These are phyloP conservation scores for Pristionchus fissidentatus DNA, from an alignment of 2,888 invertebrate genomes.

Conservation along the genomic window DNA sequence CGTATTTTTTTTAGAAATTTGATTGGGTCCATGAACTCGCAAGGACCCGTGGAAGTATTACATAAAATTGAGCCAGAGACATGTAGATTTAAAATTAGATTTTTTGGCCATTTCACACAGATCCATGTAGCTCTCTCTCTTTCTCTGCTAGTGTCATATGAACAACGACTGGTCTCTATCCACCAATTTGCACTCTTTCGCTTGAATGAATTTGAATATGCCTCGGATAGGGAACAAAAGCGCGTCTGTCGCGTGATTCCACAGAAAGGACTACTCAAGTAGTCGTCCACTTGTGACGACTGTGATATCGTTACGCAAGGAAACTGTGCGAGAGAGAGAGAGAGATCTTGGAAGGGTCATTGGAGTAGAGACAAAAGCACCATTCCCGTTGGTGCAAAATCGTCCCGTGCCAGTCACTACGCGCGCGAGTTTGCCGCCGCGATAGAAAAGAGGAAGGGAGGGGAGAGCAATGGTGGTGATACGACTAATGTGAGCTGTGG, in stretches of 20 bases:
- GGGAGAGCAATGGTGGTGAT: slow-evolving; percentile 19
- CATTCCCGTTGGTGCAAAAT: neutral
- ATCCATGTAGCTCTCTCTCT: no score
- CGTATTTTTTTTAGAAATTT: no score
- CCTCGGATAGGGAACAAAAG: slow-evolving; percentile 2
- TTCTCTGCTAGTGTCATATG: neutral
- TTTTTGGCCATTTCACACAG: neutral
- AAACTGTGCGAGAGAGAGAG: neutral
- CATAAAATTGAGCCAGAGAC: no score
- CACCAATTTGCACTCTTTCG: neutral
- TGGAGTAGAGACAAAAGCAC: neutral
- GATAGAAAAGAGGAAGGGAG: slow-evolving; percentile 28
- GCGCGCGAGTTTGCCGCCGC: slow-evolving; percentile 10
- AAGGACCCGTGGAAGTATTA: no score
- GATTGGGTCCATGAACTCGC: no score
- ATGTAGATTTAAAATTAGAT: no score
- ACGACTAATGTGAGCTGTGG: slow-evolving; percentile 39
- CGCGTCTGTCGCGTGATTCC: neutral
- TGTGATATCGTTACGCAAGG: slow-evolving; percentile 30
- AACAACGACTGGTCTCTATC: neutral
- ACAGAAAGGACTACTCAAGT: slow-evolving; percentile 27
- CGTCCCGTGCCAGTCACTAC: slow-evolving; percentile 33
- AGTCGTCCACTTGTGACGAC: slow-evolving; percentile 35
- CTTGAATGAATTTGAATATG: neutral
- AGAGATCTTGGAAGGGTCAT: no score